phyloP scores from a whole-genome alignment of 2,113 vertebrate species.

The Sarotherodon lohbergeri region DNA sequence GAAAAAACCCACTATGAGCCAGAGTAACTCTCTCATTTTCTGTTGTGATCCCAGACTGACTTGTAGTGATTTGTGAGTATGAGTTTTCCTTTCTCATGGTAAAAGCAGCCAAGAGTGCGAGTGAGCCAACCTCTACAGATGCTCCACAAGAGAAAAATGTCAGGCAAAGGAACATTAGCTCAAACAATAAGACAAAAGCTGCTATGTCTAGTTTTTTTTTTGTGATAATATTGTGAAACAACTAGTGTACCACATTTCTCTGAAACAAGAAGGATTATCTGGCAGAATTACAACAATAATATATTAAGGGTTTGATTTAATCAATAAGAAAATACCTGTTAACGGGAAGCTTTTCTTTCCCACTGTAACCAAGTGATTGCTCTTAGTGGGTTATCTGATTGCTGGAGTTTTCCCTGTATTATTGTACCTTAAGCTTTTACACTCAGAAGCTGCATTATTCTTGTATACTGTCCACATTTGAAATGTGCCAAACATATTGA shows the following conservation, averaged over 20 bases:
- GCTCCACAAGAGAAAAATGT: background rate
- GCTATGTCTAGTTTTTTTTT: background rate
- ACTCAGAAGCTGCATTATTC: background rate
- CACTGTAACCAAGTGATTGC: background rate
- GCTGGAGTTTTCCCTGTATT: background rate
- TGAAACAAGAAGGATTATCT: background rate
- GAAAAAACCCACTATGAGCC: background rate
- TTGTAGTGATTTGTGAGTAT: background rate
- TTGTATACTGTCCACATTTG: background rate
- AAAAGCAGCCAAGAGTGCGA: background rate
- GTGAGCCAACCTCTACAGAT: background rate
- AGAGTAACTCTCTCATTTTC: background rate
- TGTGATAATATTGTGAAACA: background rate
- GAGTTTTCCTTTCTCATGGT: background rate
- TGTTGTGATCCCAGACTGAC: background rate
- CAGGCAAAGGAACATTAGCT: background rate
- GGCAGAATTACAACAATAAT: background rate
- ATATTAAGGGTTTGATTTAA: background rate
- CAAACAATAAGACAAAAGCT: background rate
- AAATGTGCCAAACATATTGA: background rate
- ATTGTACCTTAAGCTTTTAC: background rate
- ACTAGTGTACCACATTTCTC: background rate
- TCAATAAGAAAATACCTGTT: background rate
- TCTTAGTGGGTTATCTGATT: background rate
- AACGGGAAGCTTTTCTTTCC: background rate